Evolutionary conservation across 2,888 invertebrate species (phyloP).

Genomic region (Drosophila flavopinicola): DNA sequence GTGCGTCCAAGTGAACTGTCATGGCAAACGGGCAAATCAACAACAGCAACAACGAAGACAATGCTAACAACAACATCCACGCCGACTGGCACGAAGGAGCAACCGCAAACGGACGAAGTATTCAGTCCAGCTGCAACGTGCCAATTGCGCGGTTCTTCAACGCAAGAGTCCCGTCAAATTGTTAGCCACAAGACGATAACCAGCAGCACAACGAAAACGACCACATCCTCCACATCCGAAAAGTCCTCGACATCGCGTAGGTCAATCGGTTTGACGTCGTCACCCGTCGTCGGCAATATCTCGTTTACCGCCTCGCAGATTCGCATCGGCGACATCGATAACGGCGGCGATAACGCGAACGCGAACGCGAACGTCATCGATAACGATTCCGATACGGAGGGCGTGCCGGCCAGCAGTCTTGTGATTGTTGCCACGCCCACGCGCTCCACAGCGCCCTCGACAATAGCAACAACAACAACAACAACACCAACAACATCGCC

Average conservation of each 20-base stretch:
- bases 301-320: constrained; percentile 65
- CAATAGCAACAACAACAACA: neutral
- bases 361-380: constrained; percentile 55
- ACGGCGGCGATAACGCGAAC: too few species aligned
- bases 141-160: constrained; percentile 82
- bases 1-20: constrained; percentile 67
- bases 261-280: constrained; percentile 43
- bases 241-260: constrained; percentile 53
- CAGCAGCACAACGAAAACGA: constrained; percentile 37
- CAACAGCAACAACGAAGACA: constrained; percentile 80
- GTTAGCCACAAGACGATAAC: constrained; percentile 75
- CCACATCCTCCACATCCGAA: constrained; percentile 36
- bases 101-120: constrained; percentile 65
- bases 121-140: constrained; percentile 79
- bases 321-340: constrained; percentile 37
- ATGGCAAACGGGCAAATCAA: constrained; percentile 70
- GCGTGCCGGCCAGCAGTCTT: constrained; percentile 77
- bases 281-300: constrained; percentile 44
- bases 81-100: constrained; percentile 79
- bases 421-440: constrained; percentile 77
- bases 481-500: too few species aligned
- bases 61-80: constrained; percentile 74
- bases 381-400: constrained; percentile 82
- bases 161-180: constrained; percentile 81
- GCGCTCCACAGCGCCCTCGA: constrained; percentile 59